Base-by-base conservation (phyloP, 2,888 invertebrate genomes). In the Ophion ventricosus region DNA sequence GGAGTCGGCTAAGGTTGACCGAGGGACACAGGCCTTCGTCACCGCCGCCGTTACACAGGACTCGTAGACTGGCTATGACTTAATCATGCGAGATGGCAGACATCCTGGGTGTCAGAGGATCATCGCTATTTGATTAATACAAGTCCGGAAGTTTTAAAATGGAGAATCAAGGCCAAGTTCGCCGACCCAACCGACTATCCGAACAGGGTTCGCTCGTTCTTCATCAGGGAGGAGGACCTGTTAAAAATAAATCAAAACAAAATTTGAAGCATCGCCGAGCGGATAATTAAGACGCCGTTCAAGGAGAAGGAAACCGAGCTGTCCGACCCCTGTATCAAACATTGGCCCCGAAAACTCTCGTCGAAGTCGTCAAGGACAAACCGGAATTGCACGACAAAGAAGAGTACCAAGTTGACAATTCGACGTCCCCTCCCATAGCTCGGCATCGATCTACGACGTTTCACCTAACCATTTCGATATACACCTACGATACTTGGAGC, bases 11-110 rank as follows among this genome's bases (percentile, higher is more conserved):
- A 63, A 63, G 26, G 17, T 63, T 25, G 25, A 25, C 26, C 26
- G 63, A 10, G 63, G 63, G 2, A 63, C 63, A 14, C 63, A 63
- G 26, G 26, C 63, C 25, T 63, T 26, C 11, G 63, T 63, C 63
- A 26, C 26, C 11, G 57, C 8, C 23, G 23, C 4, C 76, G 83
- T 0, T 83, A 77, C 26, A 76, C 57, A 11, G 83, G 69, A 1
- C 5, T 82, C 8, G 74, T 80, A 20, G 85, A 85, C 59, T 86
- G 86, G 84, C 59, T 85, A 0, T 11, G 82, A 1, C 63, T 85
- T 1, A 83, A 83, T 20, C 80, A 85, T 17, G 80, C 80, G 35
- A 84, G 85, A 0, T 82, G 79, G 76, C 80, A 82, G 0, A 54
- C 82, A 0, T 72, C 63, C 35, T n/a, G 59, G 63, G 61, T 85